Evolutionary conservation across 2,888 invertebrate genomes (phyloP).

Genomic region (Trimorus sp.): DNA sequence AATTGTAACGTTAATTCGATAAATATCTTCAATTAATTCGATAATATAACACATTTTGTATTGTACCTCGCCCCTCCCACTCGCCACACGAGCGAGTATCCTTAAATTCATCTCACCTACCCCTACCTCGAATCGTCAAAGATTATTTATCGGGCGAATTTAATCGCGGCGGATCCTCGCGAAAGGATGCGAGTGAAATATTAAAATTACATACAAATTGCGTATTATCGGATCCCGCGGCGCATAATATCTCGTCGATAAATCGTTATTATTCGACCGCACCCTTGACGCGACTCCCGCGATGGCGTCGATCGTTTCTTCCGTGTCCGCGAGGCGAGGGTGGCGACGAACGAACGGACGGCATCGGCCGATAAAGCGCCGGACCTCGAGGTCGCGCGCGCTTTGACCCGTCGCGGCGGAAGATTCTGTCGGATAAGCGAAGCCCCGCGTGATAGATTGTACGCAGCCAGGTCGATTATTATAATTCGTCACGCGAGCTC

Average conservation of each 20-base stretch:
- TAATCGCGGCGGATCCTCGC: constrained; percentile 7
- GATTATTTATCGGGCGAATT: constrained; percentile 7
- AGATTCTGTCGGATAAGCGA: constrained; percentile 39
- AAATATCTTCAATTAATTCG: too few relatives aligned
- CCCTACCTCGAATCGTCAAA: too few relatives aligned
- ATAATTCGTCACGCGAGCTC: constrained; percentile 37
- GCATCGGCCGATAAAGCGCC: constrained; percentile 28
- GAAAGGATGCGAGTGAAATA: constrained; percentile 48
- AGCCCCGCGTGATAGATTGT: constrained; percentile 19
- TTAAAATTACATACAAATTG: constrained; percentile 65
- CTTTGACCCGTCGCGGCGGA: constrained; percentile 32
- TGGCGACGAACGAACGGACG: constrained; percentile 19
- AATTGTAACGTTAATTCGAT: too few relatives aligned
- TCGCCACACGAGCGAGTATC: too few relatives aligned
- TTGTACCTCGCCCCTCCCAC: too few relatives aligned
- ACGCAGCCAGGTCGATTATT: constrained; percentile 28
- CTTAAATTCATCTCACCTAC: too few relatives aligned
- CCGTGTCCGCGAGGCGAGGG: constrained; percentile 45
- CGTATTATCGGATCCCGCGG: constrained; percentile 51
- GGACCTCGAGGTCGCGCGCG: constrained; percentile 27
- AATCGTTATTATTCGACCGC: constrained; percentile 75
- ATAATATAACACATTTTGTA: too few relatives aligned
- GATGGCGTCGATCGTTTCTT: constrained; percentile 69
- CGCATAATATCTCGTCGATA: constrained; percentile 68
- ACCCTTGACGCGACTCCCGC: constrained; percentile 67